Evolutionary conservation across 2,797 vertebrate genomes (phyloP).

Genomic region (Streptopelia turtur): DNA sequence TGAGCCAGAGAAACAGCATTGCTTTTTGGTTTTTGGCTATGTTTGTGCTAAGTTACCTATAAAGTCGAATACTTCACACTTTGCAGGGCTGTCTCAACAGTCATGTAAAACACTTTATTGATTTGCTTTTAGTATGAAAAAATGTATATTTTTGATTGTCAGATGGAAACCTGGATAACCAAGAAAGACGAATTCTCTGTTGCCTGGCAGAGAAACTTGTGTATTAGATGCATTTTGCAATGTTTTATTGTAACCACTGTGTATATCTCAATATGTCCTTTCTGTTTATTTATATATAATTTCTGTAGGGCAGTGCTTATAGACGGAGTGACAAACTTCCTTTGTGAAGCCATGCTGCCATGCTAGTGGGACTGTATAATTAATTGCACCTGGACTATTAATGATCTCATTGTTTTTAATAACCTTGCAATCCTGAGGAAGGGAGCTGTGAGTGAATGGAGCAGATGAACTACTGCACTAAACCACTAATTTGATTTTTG

Average conservation of each 20-base stretch:
- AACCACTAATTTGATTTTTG: conserved; percentile 35
- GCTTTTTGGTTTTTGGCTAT: neutral
- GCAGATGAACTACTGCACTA: neutral
- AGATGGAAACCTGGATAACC: neutral
- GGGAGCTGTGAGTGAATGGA: neutral
- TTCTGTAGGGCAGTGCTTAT: neutral
- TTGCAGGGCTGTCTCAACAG: neutral
- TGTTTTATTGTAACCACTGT: neutral
- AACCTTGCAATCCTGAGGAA: neutral
- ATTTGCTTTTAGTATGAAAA: neutral
- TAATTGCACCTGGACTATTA: conserved; percentile 1
- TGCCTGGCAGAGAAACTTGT: neutral
- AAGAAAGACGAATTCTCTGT: neutral
- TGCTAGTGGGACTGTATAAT: neutral
- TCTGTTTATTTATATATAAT: neutral
- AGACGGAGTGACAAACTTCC: neutral
- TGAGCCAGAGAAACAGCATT: neutral
- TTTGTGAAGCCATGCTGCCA: neutral
- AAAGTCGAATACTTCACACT: neutral
- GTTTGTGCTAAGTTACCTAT: neutral
- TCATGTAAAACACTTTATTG: neutral
- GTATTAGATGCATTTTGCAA: neutral
- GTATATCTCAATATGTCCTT: neutral
- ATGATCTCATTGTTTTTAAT: neutral
- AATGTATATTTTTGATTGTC: neutral